Percentiles rank a stretch among this genome's conserved stretches.
Evolutionary conservation across 2,797 vertebrate genomes (phyloP).

Genomic region (Acestrorhynchus altus): DNA sequence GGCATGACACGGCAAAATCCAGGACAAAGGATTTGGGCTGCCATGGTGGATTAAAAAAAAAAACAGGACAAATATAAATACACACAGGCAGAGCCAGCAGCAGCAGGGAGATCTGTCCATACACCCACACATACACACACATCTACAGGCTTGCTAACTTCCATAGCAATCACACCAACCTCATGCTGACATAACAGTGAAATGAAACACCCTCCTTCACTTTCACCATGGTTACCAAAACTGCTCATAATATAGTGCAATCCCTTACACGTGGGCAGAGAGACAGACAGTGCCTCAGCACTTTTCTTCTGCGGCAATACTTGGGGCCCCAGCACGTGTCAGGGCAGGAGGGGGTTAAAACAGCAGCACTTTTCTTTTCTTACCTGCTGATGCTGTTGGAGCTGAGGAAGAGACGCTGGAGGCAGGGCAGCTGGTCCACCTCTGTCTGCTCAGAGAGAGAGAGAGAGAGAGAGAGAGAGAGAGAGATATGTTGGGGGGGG

Average conservation of each 20-base stretch:
- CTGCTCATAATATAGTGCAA: background rate
- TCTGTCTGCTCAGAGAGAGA: constrained; percentile 82
- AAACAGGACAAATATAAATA: background rate
- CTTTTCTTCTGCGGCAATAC: constrained; percentile 22
- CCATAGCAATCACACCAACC: constrained; percentile 9
- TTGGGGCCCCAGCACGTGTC: background rate
- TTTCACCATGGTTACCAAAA: constrained; percentile 28
- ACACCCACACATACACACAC: constrained; percentile 18
- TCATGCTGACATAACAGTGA: background rate
- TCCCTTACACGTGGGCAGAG: constrained; percentile 1
- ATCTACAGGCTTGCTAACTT: background rate
- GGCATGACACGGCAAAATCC: constrained; percentile 52
- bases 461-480: constrained; percentile 62
- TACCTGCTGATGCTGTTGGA: constrained; percentile 98
- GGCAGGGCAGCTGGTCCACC: constrained; percentile 91
- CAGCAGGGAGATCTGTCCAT: background rate
- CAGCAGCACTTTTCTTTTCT: constrained; percentile 65
- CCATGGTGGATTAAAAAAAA: background rate
- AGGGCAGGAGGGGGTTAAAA: constrained; percentile 70
- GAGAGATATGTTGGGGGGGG: constrained; percentile 62
- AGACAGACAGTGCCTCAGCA: constrained; percentile 28
- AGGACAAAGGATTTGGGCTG: constrained; percentile 28
- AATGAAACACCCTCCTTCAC: background rate
- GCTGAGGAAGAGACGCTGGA: constrained; percentile 96
- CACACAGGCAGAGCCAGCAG: background rate